Conservation (phyloP, 1,140 invertebrate species). For the Bombus balteatus region DNA sequence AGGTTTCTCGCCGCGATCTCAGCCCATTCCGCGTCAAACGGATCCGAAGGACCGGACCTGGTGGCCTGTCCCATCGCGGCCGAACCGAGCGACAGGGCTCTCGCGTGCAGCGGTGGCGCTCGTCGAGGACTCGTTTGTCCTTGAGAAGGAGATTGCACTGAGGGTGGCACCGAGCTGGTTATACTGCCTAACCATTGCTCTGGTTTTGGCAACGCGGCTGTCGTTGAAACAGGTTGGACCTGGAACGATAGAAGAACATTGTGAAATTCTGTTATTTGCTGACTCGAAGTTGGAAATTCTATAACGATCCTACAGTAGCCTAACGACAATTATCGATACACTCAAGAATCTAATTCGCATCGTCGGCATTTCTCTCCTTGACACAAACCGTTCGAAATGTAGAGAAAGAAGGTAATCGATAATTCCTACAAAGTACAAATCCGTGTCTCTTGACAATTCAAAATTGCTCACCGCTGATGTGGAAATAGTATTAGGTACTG, state of each 20-base stretch:
- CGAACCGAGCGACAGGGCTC: constrained; percentile 85
- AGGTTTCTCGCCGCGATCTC: constrained; percentile 83
- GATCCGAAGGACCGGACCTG: constrained; percentile 84
- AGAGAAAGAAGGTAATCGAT: no score
- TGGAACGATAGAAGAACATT: constrained; percentile 46
- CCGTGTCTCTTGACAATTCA: no score
- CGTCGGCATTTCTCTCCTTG: no score
- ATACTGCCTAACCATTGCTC: constrained; percentile 91
- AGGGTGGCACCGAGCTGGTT: constrained; percentile 83
- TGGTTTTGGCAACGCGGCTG: constrained; percentile 85
- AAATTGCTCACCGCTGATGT: constrained; percentile 64
- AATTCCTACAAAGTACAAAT: no score
- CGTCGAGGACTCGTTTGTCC: constrained; percentile 81
- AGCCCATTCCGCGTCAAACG: constrained; percentile 94
- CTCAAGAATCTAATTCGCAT: no score
- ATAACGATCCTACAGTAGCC: no score
- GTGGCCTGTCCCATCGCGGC: constrained; percentile 74
- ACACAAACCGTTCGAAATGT: no score
- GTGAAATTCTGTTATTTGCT: not conserved
- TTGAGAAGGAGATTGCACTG: constrained; percentile 67
- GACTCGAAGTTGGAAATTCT: no score
- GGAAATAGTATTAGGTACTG: constrained; percentile 64
- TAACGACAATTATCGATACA: not conserved
- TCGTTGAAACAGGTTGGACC: constrained; percentile 72
- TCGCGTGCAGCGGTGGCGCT: constrained; percentile 85